These are phyloP conservation scores for Nysson spinosus DNA, from an alignment of 2,888 invertebrate species.

Conservation along the genomic window DNA sequence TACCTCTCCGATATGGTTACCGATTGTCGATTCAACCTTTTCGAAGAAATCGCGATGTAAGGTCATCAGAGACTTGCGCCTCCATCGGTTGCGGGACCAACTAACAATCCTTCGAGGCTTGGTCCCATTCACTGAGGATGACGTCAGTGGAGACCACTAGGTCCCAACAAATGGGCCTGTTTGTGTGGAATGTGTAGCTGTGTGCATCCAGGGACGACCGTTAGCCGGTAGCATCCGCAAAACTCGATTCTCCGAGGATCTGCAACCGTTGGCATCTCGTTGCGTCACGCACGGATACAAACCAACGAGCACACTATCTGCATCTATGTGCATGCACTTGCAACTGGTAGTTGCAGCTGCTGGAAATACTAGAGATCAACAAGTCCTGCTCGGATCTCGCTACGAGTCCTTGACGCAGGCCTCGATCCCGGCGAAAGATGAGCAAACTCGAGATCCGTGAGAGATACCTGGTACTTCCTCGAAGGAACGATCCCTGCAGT, in stretches of 20 bases:
- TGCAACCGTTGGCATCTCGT: conserved; percentile 59
- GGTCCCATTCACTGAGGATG: conserved; percentile 46
- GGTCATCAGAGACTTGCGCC: conserved; percentile 40
- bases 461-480: conserved; percentile 50
- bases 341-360: not conserved
- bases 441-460: conserved; percentile 60
- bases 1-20: not conserved
- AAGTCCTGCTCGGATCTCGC: conserved; percentile 41
- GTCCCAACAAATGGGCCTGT: conserved; percentile 31
- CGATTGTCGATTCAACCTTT: not conserved
- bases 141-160: conserved; percentile 43
- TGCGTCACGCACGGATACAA: conserved; percentile 55
- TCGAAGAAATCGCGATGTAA: conserved; percentile 1
- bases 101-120: not conserved
- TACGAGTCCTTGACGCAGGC: conserved; percentile 58
- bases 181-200: too few species aligned
- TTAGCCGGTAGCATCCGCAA: conserved; percentile 57
- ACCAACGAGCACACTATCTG: conserved; percentile 29
- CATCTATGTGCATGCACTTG: conserved; percentile 1
- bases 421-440: conserved; percentile 56
- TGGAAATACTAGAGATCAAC: conserved; percentile 23
- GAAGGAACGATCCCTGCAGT: conserved; percentile 20
- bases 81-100: conserved; percentile 30
- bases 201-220: conserved; percentile 42
- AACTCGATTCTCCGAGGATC: conserved; percentile 46